Percentiles rank a stretch among this genome's conserved stretches.
Evolutionary conservation across 2,113 vertebrate species (phyloP).

Genomic region (Sylvilagus bachmani): DNA sequence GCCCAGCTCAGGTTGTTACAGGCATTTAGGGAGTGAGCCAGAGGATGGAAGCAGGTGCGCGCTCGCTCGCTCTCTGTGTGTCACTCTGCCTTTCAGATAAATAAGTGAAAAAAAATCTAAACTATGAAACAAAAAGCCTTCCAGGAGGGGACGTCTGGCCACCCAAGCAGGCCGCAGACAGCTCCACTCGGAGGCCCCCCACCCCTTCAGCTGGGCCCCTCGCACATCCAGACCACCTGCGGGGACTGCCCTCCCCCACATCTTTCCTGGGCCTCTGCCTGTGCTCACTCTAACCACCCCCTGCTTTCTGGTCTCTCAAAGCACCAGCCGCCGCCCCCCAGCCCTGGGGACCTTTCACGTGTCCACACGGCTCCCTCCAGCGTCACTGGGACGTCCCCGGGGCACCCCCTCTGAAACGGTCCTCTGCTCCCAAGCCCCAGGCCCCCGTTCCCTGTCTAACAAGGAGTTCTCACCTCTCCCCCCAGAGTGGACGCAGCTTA

Average conservation of each 20-base stretch:
- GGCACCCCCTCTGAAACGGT: background rate
- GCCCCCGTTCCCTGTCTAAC: rapidly evolving
- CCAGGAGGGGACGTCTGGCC: too few species aligned
- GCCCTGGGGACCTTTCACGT: rapidly evolving
- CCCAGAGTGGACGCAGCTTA: too few species aligned
- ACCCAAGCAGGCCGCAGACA: too few species aligned
- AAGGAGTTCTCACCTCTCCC: background rate
- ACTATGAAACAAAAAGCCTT: too few species aligned
- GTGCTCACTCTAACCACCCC: background rate
- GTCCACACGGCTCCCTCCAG: background rate
- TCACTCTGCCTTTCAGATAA: too few species aligned
- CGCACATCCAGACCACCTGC: rapidly evolving
- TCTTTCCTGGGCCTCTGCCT: background rate
- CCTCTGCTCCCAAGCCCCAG: background rate
- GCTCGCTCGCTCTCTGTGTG: too few species aligned
- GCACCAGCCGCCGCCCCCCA: too few species aligned
- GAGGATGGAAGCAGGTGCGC: too few species aligned
- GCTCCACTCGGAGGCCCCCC: too few species aligned
- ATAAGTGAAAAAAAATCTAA: too few species aligned
- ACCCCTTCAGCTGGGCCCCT: rapidly evolving
- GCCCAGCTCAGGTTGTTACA: too few species aligned
- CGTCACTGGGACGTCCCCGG: rapidly evolving
- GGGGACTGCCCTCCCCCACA: rapidly evolving
- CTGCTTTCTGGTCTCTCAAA: background rate
- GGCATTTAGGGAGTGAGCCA: too few species aligned